Evolutionary conservation across 2,888 invertebrate genomes (phyloP), one percentile per base, ranked within the genome.

Genomic region (Malthinus seriepunctatus): DNA sequence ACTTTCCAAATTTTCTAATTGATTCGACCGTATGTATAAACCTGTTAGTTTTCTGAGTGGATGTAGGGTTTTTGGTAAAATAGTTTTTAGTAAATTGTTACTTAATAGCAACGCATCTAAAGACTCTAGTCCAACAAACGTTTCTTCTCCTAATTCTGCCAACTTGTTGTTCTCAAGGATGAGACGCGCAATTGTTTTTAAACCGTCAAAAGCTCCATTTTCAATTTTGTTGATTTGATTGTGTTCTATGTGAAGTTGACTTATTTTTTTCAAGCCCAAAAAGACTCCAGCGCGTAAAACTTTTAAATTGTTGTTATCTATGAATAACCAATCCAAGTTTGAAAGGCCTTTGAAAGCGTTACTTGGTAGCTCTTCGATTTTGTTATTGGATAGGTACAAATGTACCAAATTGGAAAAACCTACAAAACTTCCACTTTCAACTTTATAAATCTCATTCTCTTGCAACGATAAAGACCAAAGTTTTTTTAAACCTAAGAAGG

Each of bases 331-430:
- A 6, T 34, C 23, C 8, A 54, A 6, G 5, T 38, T 38, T 9
- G n/a, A 4, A 32, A 54, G 32, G 7, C 38, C 47, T 8, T 3
- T 15, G 11, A 54, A 54, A 9, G 12, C 8, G 3, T 32, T 14
- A 12, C 10, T n/a, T 10, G 32, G n/a, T 8, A 54, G 5, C 1
- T 8, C 38, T 9, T 12, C 23, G 7, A 50, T 35, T 7, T 49
- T 32, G 14, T 55, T 57, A 11, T 48, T 34, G 14, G 34, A 35
- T n/a, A 57, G 38, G 15, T 15, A 10, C 9, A 57, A 34, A 2
- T 12, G 12, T 11, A 3, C 6, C n/a, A 57, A 7, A 1, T 8
- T 3, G 2, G 46, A 4, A 4, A 52, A 23, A 10, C 46, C 44
- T 48, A 11, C 14, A 39, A 57, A 57, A 8, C 8, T 33, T 11